These are phyloP conservation scores for Cyclopterus lumpus DNA, from an alignment of 2,797 vertebrate species.

Conservation along the genomic window DNA sequence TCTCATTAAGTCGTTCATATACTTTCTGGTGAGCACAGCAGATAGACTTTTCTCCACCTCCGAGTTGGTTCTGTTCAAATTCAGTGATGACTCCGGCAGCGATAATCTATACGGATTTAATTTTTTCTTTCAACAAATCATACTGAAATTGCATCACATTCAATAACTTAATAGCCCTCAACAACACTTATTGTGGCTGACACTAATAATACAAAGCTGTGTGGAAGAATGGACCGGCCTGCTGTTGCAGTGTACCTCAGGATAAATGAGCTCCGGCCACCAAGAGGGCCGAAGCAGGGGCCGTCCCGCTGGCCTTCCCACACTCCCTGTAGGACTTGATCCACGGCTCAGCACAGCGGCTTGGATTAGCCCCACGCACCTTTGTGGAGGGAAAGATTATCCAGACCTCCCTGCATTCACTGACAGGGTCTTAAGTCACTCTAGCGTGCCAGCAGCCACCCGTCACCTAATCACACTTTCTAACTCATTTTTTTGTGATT, in stretches of 20 bases:
- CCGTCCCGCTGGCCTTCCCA: slow-evolving; percentile 82
- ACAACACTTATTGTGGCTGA: slow-evolving; percentile 6
- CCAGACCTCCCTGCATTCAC: slow-evolving; percentile 85
- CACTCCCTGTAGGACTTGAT: slow-evolving; percentile 83
- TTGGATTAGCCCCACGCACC: slow-evolving; percentile 84
- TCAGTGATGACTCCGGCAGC: background rate
- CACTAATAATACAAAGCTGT: slow-evolving; percentile 45
- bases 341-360: slow-evolving; percentile 78
- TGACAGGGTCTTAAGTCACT: slow-evolving; percentile 84
- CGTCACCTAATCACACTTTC: slow-evolving; percentile 79
- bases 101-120: background rate
- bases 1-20: background rate
- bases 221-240: slow-evolving; percentile 43
- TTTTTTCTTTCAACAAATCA: slow-evolving; percentile 18
- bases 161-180: background rate
- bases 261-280: slow-evolving; percentile 66
- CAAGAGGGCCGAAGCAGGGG: slow-evolving; percentile 67
- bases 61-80: background rate
- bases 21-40: background rate
- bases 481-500: slow-evolving; percentile 80
- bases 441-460: slow-evolving; percentile 80
- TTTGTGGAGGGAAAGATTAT: slow-evolving; percentile 86
- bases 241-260: slow-evolving; percentile 68
- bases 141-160: slow-evolving; percentile 10
- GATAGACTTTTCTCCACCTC: background rate